phyloP scores from a whole-genome alignment of 2,888 invertebrate species.

The Drosophila ochracea region DNA sequence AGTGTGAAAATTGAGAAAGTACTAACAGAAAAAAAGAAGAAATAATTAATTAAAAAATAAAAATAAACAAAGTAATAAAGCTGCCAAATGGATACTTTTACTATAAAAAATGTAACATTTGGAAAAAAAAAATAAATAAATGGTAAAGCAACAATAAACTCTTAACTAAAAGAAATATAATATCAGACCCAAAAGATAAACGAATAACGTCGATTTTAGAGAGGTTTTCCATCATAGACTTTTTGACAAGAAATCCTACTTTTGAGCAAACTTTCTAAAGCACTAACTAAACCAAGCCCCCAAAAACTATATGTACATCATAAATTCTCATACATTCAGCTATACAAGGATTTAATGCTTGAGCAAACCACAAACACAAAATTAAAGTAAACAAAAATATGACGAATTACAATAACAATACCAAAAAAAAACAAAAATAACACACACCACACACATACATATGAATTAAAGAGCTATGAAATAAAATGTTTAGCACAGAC shows the following conservation, averaged over 20 bases:
- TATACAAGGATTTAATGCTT: constrained; percentile 34
- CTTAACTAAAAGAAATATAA: constrained; percentile 14
- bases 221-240: constrained; percentile 7
- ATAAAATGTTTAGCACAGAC: constrained; percentile 42
- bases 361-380: constrained; percentile 18
- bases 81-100: constrained; percentile 19
- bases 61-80: constrained; percentile 24
- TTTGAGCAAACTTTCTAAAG: constrained; percentile 41
- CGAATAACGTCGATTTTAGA: constrained; percentile 19
- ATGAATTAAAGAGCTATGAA: constrained; percentile 46
- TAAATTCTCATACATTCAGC: constrained; percentile 28
- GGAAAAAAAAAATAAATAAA: constrained; percentile 1
- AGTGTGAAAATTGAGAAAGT: constrained; percentile 52
- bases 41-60: constrained; percentile 17
- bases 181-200: constrained; percentile 14
- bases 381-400: constrained; percentile 33
- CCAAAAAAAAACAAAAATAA: neutral
- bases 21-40: constrained; percentile 31
- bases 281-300: constrained; percentile 36
- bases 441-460: constrained; percentile 18
- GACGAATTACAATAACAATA: constrained; percentile 65
- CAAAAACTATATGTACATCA: constrained; percentile 36
- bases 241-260: constrained; percentile 23
- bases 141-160: constrained; percentile 2
- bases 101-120: constrained; percentile 2